Evolutionary conservation across 1,140 invertebrate species (phyloP).

Genomic region (Sipha flava): DNA sequence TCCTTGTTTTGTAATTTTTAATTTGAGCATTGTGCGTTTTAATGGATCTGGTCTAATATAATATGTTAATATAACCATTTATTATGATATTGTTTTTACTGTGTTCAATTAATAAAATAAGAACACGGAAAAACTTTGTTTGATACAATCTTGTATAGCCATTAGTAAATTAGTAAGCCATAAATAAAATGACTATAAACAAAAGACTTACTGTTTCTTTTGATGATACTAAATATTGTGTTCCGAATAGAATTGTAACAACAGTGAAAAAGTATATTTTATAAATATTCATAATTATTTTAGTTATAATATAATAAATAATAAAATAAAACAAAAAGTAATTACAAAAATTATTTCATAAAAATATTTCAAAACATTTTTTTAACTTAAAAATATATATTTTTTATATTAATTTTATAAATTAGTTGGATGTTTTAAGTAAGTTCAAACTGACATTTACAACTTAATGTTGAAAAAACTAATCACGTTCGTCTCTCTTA

Average conservation of each 20-base stretch:
- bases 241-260: not conserved
- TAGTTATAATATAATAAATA: not conserved
- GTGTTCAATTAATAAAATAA: too few relatives aligned
- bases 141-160: not conserved
- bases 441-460: not conserved
- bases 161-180: not conserved
- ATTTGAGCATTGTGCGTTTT: too few relatives aligned
- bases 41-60: too few relatives aligned
- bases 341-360: not conserved
- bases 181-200: not conserved
- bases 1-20: too few relatives aligned
- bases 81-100: too few relatives aligned
- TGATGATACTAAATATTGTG: not conserved
- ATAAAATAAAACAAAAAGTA: not conserved
- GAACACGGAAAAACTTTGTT: too few relatives aligned
- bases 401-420: too few relatives aligned
- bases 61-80: too few relatives aligned
- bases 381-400: not conserved
- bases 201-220: conserved; percentile 4
- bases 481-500: not conserved
- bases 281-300: not conserved
- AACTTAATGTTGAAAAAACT: not conserved
- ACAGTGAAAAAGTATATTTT: not conserved
- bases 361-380: not conserved
- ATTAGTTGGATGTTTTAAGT: not conserved